A percentile compares a stretch with the other conserved stretches of the same genome.
Evolutionary conservation across 2,888 invertebrate genomes (phyloP).

Genomic region (Lordiphosa andalusiaca): DNA sequence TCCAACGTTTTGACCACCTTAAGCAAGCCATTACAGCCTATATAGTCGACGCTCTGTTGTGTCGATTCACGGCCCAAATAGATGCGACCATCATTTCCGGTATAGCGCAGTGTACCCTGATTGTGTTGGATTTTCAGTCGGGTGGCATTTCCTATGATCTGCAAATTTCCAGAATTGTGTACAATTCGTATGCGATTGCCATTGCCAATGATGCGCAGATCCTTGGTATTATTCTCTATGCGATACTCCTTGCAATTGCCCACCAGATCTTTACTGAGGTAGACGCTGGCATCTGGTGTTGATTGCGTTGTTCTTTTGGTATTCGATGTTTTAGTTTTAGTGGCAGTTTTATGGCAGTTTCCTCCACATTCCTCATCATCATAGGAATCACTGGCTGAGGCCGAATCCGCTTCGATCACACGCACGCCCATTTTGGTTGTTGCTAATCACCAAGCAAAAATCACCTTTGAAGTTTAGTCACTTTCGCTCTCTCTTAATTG

Average conservation of each 20-base stretch:
- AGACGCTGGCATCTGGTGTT: conserved; percentile 19
- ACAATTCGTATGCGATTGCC: conserved; percentile 77
- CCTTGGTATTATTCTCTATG: conserved; percentile 72
- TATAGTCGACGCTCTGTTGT: conserved; percentile 76
- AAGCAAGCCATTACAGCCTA: conserved; percentile 78
- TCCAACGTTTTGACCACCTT: conserved; percentile 74
- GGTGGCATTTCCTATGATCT: conserved; percentile 77
- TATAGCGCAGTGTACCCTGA: conserved; percentile 74
- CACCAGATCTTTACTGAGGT: conserved; percentile 69
- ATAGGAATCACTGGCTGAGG: conserved; percentile 66
- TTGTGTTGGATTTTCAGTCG: conserved; percentile 77
- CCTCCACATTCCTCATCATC: conserved; percentile 64
- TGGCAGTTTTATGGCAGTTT: conserved; percentile 39
- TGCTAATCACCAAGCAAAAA: conserved; percentile 50
- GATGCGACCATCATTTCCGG: conserved; percentile 78
- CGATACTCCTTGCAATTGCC: conserved; percentile 78
- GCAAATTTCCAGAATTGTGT: conserved; percentile 73
- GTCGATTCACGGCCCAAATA: conserved; percentile 76
- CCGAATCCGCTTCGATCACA: conserved; percentile 66
- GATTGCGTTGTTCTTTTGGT: conserved; percentile 25
- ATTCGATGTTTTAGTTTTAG: conserved; percentile 27
- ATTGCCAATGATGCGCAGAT: conserved; percentile 78
- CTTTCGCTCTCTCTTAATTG: not conserved
- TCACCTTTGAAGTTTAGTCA: conserved; percentile 40
- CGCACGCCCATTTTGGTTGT: conserved; percentile 63